These are phyloP conservation scores for Agonum fuliginosum DNA, from an alignment of 2,888 invertebrate genomes.

Conservation along the genomic window DNA sequence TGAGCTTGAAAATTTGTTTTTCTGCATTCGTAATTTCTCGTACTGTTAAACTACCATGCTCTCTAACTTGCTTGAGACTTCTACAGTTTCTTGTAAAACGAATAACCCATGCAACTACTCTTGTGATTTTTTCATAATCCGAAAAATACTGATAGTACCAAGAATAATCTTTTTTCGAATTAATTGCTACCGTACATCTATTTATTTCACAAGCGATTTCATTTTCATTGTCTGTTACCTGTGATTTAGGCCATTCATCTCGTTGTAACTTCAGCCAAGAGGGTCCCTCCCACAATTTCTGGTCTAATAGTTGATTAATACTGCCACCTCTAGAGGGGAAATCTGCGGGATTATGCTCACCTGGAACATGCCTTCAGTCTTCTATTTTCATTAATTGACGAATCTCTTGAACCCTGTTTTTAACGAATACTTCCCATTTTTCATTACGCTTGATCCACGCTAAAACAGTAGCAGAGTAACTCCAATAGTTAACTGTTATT, in stretches of 20 bases:
- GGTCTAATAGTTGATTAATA: conserved; percentile 62
- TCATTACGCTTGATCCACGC: conserved; percentile 64
- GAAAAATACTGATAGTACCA: conserved; percentile 58
- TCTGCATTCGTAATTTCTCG: conserved; percentile 22
- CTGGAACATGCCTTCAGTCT: conserved; percentile 66
- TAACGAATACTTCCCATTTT: conserved; percentile 64
- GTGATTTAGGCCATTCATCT: conserved; percentile 63
- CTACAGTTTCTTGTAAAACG: conserved; percentile 28
- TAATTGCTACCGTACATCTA: conserved; percentile 27
- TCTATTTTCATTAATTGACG: conserved; percentile 59
- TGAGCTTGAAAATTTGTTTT: conserved; percentile 24
- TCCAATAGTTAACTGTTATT: conserved; percentile 61
- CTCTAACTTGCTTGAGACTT: background rate
- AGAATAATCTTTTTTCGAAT: background rate
- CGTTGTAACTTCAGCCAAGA: conserved; percentile 63
- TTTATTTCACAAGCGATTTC: conserved; percentile 49
- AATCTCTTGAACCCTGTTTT: conserved; percentile 65
- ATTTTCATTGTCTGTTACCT: conserved; percentile 25
- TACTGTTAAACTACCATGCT: background rate
- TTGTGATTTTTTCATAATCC: conserved; percentile 61
- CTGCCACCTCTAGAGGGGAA: conserved; percentile 66
- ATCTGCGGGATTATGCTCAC: conserved; percentile 66
- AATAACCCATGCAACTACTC: conserved; percentile 62
- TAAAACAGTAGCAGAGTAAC: conserved; percentile 64
- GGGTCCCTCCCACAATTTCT: conserved; percentile 67